These are phyloP conservation scores for Ptycholaimellus sp. DNA, from an alignment of 2,888 invertebrate species.

Conservation along the genomic window DNA sequence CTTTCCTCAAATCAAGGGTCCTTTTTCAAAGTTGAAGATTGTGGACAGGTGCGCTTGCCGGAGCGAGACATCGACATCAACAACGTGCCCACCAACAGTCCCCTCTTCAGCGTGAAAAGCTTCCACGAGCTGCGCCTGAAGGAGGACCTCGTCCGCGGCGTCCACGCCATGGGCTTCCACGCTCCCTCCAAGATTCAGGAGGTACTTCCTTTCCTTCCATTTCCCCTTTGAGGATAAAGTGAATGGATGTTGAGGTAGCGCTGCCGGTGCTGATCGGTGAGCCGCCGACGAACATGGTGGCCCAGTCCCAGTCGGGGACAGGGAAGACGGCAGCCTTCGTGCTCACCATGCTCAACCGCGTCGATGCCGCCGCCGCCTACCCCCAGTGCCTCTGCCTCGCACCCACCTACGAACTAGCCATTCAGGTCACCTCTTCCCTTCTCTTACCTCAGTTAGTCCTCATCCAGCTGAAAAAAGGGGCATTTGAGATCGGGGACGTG, in stretches of 20 bases:
- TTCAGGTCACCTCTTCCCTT: too few relatives aligned
- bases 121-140: conserved; percentile 37
- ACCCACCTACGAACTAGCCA: conserved; percentile 81
- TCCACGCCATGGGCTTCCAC: conserved; percentile 83
- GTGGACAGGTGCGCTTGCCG: too few relatives aligned
- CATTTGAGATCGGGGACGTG: conserved; percentile 67
- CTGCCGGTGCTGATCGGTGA: conserved; percentile 73
- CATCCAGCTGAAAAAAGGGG: too few relatives aligned
- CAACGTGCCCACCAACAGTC: conserved; percentile 53
- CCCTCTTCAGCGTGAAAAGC: conserved; percentile 53
- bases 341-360: conserved; percentile 72
- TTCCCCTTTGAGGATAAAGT: too few relatives aligned
- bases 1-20: too few relatives aligned
- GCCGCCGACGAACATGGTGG: conserved; percentile 87
- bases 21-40: too few relatives aligned
- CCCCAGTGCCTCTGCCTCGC: conserved; percentile 74
- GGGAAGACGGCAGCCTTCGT: conserved; percentile 96
- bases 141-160: conserved; percentile 64
- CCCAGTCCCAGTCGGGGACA: conserved; percentile 89
- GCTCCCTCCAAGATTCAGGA: conserved; percentile 84
- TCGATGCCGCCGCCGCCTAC: conserved; percentile 48
- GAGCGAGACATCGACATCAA: too few relatives aligned
- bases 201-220: too few relatives aligned
- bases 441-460: too few relatives aligned
- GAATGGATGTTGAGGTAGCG: too few relatives aligned